A percentile compares a stretch with the other conserved stretches of the same genome.
phyloP scores from a whole-genome alignment of 1,140 invertebrate species.

The Ericerus pela region DNA sequence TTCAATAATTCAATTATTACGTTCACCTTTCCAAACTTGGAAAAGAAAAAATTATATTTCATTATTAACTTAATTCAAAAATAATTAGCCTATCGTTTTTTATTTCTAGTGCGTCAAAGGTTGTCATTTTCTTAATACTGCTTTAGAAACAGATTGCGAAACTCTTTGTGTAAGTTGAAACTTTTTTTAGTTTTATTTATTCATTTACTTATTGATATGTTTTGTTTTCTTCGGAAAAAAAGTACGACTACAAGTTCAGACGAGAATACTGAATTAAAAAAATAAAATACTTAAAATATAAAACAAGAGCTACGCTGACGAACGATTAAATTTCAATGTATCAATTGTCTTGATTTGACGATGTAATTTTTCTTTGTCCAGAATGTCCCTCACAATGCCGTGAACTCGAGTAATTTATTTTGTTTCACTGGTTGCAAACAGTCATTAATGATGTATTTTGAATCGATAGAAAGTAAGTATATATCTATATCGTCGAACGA shows the following conservation, averaged over 20 bases:
- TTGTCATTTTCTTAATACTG: not conserved
- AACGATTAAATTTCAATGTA: too few relatives aligned
- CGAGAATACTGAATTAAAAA: too few relatives aligned
- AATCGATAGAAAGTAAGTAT: not conserved
- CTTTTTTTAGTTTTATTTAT: not conserved
- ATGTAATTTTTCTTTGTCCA: not conserved
- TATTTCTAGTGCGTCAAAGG: constrained; percentile 1
- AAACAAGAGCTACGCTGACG: too few relatives aligned
- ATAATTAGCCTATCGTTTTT: not conserved
- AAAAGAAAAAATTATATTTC: too few relatives aligned
- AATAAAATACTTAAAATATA: not conserved
- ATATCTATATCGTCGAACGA: too few relatives aligned
- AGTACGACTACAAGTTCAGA: too few relatives aligned
- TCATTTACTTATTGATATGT: too few relatives aligned
- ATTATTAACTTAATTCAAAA: too few relatives aligned
- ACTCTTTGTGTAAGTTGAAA: constrained; percentile 5
- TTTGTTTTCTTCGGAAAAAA: not conserved
- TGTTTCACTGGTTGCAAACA: not conserved
- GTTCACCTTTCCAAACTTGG: too few relatives aligned
- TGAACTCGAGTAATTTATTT: not conserved
- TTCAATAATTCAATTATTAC: too few relatives aligned
- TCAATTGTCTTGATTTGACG: not conserved
- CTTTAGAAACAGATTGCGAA: not conserved
- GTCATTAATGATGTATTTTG: not conserved
- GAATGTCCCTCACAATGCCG: not conserved